Conservation (phyloP, 2,113 vertebrate genomes). For the Indri indri region DNA sequence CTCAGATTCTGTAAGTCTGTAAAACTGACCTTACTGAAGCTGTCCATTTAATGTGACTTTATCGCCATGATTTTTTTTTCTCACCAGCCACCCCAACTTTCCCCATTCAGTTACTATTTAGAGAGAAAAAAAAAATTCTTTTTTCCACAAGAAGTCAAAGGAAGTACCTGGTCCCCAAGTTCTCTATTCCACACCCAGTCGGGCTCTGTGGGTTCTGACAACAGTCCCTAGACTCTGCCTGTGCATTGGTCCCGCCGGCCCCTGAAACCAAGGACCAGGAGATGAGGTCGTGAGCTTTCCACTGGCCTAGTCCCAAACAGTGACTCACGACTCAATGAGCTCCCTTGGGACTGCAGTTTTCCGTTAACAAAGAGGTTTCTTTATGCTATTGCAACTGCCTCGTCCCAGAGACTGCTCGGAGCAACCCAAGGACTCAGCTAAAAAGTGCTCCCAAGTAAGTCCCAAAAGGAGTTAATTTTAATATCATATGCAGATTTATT, state of each 20-base stretch:
- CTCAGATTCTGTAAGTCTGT: neutral
- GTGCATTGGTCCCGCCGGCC: neutral
- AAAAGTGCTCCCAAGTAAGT: neutral
- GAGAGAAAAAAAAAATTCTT: neutral
- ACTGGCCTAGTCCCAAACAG: neutral
- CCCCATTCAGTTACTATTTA: neutral
- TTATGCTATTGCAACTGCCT: neutral
- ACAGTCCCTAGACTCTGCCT: neutral
- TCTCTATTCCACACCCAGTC: neutral
- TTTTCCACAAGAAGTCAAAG: neutral
- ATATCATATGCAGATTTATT: conserved; percentile 69
- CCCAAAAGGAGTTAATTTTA: conserved; percentile 57
- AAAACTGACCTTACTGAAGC: neutral
- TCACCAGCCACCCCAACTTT: neutral
- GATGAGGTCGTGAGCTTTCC: neutral
- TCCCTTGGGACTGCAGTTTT: neutral
- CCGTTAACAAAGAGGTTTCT: neutral
- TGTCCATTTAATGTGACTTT: neutral
- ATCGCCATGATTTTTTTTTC: neutral
- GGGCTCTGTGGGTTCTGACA: neutral
- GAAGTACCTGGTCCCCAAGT: neutral
- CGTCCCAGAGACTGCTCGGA: neutral
- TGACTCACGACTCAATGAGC: neutral
- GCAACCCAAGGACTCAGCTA: neutral
- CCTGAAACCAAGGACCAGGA: neutral